Conservation (phyloP, 2,797 vertebrate species). For the Champsocephalus esox region DNA sequence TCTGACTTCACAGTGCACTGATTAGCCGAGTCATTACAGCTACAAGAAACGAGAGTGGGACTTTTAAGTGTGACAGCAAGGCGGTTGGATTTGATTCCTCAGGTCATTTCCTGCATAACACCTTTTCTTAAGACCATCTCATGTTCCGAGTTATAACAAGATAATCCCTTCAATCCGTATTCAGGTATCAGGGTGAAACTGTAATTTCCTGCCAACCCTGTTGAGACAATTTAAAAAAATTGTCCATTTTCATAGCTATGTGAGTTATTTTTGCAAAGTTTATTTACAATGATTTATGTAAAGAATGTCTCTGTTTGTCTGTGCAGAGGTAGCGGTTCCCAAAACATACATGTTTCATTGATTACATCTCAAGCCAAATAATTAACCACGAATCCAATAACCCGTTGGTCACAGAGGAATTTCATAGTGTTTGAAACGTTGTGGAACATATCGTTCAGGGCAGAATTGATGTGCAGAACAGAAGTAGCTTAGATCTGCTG, state of each 20-base stretch:
- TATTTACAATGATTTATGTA: not conserved
- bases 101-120: conserved; percentile 4
- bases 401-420: conserved; percentile 6
- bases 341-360: conserved; percentile 23
- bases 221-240: not conserved
- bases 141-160: not conserved
- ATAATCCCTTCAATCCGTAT: not conserved
- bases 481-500: conserved; percentile 34
- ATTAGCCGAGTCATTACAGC: conserved; percentile 55
- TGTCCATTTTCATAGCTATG: not conserved
- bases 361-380: conserved; percentile 31
- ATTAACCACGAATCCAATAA: conserved; percentile 28
- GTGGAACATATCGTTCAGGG: conserved; percentile 7
- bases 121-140: not conserved
- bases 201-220: not conserved
- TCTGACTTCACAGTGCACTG: conserved; percentile 44
- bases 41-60: conserved; percentile 18
- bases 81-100: not conserved
- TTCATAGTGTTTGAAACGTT: conserved; percentile 25
- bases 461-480: conserved; percentile 10
- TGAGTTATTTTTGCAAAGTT: not conserved
- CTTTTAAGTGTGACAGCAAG: not conserved
- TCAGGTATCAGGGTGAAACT: not conserved
- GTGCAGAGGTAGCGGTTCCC: conserved; percentile 8
- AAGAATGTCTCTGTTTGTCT: not conserved